phyloP scores from a whole-genome alignment of 2,797 vertebrate genomes.

The Gallirallus australis region DNA sequence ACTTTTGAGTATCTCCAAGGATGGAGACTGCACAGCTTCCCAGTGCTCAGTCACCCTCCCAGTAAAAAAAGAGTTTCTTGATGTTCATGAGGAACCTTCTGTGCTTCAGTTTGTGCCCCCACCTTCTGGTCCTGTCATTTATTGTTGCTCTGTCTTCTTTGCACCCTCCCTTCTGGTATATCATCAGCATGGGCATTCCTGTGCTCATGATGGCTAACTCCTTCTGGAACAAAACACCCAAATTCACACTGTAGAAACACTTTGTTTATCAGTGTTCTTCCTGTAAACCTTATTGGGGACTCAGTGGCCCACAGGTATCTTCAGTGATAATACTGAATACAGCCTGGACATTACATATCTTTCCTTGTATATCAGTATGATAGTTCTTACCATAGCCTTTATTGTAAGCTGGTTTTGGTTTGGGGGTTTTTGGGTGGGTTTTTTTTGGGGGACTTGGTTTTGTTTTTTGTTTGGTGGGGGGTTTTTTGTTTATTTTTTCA shows the following conservation, averaged over 20 bases:
- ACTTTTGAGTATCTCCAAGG: neutral
- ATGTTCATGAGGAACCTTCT: neutral
- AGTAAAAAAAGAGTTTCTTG: neutral
- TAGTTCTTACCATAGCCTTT: neutral
- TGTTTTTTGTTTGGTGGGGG: no score
- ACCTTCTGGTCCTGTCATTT: neutral
- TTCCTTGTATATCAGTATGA: neutral
- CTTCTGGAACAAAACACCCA: neutral
- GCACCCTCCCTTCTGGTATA: neutral
- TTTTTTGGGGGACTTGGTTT: no score
- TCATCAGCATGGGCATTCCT: neutral
- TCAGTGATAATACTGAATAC: neutral
- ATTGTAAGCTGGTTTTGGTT: neutral
- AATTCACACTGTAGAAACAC: neutral
- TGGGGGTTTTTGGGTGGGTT: no score
- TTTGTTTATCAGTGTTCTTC: neutral
- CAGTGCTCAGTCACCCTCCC: neutral
- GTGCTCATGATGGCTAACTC: neutral
- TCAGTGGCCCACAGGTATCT: neutral
- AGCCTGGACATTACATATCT: neutral
- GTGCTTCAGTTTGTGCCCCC: neutral
- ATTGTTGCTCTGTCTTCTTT: neutral
- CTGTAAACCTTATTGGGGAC: neutral
- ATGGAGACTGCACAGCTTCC: neutral
- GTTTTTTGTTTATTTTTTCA: neutral